Percentiles rank a stretch among this genome's conserved stretches.
Evolutionary conservation across 1,140 invertebrate genomes (phyloP).

Genomic region (Apis laboriosa): DNA sequence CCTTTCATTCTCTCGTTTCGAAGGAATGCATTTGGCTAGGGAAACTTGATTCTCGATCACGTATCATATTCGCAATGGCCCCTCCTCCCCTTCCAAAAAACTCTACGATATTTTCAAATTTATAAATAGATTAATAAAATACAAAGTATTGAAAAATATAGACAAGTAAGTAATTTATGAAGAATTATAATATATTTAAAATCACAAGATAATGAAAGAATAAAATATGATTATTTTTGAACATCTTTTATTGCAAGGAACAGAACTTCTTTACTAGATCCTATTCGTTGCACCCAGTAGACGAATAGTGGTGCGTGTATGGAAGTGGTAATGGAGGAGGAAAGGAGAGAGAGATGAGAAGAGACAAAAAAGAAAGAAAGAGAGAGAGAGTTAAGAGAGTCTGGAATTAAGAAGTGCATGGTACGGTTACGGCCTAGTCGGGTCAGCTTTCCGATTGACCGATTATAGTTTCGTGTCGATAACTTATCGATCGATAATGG

Average conservation of each 20-base stretch:
- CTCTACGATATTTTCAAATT: no score
- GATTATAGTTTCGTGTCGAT: slow-evolving; percentile 78
- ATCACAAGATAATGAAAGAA: no score
- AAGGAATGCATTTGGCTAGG: slow-evolving; percentile 41
- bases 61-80: no score
- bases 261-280: slow-evolving; percentile 42
- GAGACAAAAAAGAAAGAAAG: background rate
- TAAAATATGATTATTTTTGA: no score
- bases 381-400: background rate
- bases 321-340: slow-evolving; percentile 17
- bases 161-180: no score
- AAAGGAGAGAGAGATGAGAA: background rate
- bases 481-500: slow-evolving; percentile 78
- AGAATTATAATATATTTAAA: no score
- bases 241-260: background rate
- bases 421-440: slow-evolving; percentile 29
- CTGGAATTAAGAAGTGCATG: slow-evolving; percentile 45
- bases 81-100: no score
- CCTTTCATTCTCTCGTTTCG: background rate
- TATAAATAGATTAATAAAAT: no score
- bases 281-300: slow-evolving; percentile 9
- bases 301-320: slow-evolving; percentile 29
- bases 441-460: slow-evolving; percentile 63
- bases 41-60: slow-evolving; percentile 39
- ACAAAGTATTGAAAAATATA: no score